Evolutionary conservation across 2,888 invertebrate species (phyloP), one percentile per base, ranked within the genome.

Genomic region (Sphinx pinastri): DNA sequence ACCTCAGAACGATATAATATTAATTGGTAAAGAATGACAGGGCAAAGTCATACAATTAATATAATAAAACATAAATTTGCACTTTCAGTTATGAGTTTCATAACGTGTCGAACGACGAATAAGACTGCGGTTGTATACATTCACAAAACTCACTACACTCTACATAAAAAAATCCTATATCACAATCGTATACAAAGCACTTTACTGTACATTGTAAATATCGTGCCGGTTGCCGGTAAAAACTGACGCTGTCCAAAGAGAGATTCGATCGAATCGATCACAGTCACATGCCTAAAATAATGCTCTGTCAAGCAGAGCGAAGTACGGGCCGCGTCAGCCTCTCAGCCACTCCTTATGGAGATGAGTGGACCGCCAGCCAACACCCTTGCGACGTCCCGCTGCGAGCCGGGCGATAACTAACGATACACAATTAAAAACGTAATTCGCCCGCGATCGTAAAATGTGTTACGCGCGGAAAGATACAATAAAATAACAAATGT

Each of bases 191-290:
- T 12, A 60, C n/a, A 60, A 63, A 49, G 13, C 13, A 11, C 49
- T 14, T 54, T 51, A 69, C 69, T 63, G 69, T 38, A 69, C 54
- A 63, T 47, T 54, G 63, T 63, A 69, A 54, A 55, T 14, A 55
- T 68, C 45, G 54, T 74, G 76, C 77, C 71, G 75, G 77, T 75
- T 77, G 79, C 81, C 81, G 84, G 85, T 86, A 88, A 88, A 89
- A 89, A 88, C 85, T 84, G 78, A 81, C 81, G 82, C 87, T 88
- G 92, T 93, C 92, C 76, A 79, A 87, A 86, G 84, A 86, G 79
- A 88, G 89, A 91, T 89, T 84, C 84, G 84, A 91, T 89, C 88
- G 82, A 89, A 93, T 93, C 93, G 86, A 94, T 94, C 93, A 92
- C 89, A 89, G 92, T 93, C 93, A 89, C 85, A 90, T 86, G 84